Evolutionary conservation across 2,113 vertebrate species (phyloP).

Genomic region (Bufo gargarizans): DNA sequence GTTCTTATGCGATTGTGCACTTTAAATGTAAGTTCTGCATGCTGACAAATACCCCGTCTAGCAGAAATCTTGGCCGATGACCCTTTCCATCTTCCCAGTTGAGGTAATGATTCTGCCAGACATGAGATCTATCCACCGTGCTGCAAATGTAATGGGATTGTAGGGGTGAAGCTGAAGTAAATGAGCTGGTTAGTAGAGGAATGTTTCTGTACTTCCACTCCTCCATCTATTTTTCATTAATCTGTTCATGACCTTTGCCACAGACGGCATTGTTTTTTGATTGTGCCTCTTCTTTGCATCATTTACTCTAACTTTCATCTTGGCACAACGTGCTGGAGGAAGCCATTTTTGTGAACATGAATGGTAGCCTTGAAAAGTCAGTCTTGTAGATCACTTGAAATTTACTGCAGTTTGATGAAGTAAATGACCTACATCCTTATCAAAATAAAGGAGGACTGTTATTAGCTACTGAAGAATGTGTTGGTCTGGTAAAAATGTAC

Average conservation of each 20-base stretch:
- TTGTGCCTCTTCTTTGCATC: not conserved
- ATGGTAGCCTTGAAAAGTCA: not conserved
- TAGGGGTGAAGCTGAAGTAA: not conserved
- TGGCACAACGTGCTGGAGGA: not conserved
- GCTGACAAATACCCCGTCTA: not conserved
- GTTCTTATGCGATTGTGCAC: not conserved
- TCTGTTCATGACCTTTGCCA: not conserved
- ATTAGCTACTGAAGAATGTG: too few relatives aligned
- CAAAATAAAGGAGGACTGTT: too few relatives aligned
- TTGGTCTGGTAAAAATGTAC: too few relatives aligned
- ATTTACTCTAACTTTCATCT: not conserved
- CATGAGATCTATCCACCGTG: not conserved
- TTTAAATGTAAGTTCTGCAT: not conserved
- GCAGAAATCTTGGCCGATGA: not conserved
- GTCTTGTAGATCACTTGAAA: not conserved
- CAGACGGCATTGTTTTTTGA: not conserved
- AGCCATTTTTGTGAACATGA: not conserved
- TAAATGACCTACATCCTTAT: too few relatives aligned
- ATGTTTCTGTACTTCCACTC: not conserved
- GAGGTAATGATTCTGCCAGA: constrained; percentile 16
- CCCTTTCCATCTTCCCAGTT: not conserved
- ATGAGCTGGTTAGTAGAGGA: constrained; percentile 15
- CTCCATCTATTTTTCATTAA: constrained; percentile 24
- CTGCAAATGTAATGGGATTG: constrained; percentile 10
- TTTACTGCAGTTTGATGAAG: not conserved